phyloP scores from a whole-genome alignment of 2,888 invertebrate genomes.

The Drosophila mayaguana region DNA sequence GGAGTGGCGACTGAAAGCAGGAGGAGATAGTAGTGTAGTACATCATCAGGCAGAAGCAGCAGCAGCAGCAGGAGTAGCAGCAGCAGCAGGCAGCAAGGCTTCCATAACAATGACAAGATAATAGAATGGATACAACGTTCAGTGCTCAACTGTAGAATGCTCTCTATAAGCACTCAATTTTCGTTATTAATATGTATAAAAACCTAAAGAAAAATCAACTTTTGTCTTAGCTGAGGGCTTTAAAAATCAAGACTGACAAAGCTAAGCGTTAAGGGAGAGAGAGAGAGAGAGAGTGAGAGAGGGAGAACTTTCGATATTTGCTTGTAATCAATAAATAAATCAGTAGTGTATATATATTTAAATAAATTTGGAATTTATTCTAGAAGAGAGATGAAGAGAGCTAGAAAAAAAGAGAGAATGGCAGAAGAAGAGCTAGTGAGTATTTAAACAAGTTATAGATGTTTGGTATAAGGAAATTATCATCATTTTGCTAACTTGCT shows the following conservation, averaged over 20 bases:
- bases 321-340: neutral
- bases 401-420: neutral
- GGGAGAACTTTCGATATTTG: neutral
- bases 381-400: neutral
- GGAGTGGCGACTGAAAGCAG: constrained; percentile 4
- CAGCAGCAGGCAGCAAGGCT: constrained; percentile 14
- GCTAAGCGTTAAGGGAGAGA: neutral
- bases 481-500: no score
- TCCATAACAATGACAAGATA: constrained; percentile 74
- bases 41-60: constrained; percentile 10
- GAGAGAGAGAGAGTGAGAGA: neutral
- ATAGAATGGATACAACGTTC: constrained; percentile 49
- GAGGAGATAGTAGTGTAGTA: neutral
- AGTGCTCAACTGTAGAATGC: constrained; percentile 44
- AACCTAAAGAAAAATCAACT: constrained; percentile 8
- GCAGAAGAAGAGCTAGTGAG: neutral
- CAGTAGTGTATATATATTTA: neutral
- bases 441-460: no score
- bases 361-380: neutral
- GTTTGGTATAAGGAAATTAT: no score
- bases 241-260: neutral
- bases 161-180: constrained; percentile 45
- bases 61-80: neutral
- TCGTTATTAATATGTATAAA: constrained; percentile 34
- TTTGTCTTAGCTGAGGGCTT: constrained; percentile 21